Percentiles rank a stretch among this genome's conserved stretches.
Evolutionary conservation across 2,113 vertebrate species (phyloP).

Genomic region (Varanus komodoensis): DNA sequence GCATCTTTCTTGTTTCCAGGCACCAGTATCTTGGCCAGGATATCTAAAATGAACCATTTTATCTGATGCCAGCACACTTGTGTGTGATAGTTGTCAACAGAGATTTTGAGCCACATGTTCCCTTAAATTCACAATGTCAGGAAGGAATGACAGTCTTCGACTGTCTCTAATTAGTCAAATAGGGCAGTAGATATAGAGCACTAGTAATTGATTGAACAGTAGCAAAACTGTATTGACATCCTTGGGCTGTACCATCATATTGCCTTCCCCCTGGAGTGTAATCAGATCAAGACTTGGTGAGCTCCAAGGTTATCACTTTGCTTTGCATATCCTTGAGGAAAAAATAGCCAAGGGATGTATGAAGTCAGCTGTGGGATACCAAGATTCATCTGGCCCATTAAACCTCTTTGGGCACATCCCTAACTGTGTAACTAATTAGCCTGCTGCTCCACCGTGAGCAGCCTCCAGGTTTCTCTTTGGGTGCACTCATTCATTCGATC

Average conservation of each 20-base stretch:
- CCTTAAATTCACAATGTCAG: neutral
- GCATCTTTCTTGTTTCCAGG: neutral
- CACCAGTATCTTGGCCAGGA: neutral
- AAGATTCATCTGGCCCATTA: conserved; percentile 30
- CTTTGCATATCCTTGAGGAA: conserved; percentile 16
- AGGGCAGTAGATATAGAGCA: neutral
- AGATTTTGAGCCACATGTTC: neutral
- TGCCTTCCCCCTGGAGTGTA: neutral
- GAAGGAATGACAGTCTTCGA: neutral
- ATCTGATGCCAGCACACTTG: neutral
- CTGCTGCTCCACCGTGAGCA: conserved; percentile 14
- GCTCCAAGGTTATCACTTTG: neutral
- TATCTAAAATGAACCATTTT: neutral
- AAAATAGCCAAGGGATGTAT: conserved; percentile 14
- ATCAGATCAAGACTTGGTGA: neutral
- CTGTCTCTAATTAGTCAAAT: neutral
- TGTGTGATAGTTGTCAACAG: neutral
- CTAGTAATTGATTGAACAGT: neutral
- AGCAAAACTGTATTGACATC: neutral
- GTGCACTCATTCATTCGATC: conserved; percentile 10
- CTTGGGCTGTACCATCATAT: neutral
- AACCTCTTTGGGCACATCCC: conserved; percentile 15
- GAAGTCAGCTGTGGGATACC: conserved; percentile 5
- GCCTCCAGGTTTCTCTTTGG: conserved; percentile 10
- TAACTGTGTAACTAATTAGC: conserved; percentile 43